Evolutionary conservation across 2,113 vertebrate genomes (phyloP).

Genomic region (Oryzias celebensis): DNA sequence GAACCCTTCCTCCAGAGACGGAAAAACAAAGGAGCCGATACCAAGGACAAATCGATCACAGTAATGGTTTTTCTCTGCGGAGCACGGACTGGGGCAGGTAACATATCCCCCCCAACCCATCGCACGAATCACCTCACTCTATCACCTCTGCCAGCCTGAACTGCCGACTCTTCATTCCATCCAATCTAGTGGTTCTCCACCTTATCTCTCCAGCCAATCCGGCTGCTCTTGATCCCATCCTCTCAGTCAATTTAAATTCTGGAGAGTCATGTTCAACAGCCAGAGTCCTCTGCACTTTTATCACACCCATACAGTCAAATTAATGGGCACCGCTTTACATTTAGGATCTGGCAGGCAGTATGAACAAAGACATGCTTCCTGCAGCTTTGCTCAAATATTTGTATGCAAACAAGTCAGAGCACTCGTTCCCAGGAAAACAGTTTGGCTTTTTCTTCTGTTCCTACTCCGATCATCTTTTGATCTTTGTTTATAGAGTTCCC

Average conservation of each 20-base stretch:
- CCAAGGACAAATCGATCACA: constrained; percentile 45
- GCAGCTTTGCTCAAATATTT: constrained; percentile 34
- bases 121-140: constrained; percentile 47
- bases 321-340: constrained; percentile 40
- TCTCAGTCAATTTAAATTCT: constrained; percentile 45
- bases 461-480: too few species aligned
- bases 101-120: constrained; percentile 44
- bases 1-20: constrained; percentile 18
- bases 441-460: not conserved
- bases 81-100: constrained; percentile 47
- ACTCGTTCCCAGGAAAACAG: not conserved
- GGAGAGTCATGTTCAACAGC: constrained; percentile 29
- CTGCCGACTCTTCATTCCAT: constrained; percentile 42
- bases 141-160: constrained; percentile 53
- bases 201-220: constrained; percentile 41
- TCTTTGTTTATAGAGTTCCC: too few species aligned
- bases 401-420: constrained; percentile 13
- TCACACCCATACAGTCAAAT: constrained; percentile 38
- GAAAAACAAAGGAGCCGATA: constrained; percentile 39
- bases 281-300: constrained; percentile 30
- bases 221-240: constrained; percentile 26
- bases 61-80: constrained; percentile 47
- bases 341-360: constrained; percentile 8
- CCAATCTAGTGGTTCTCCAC: constrained; percentile 40
- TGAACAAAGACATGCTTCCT: constrained; percentile 20